These are phyloP conservation scores for Cheilosia vulpina DNA, from an alignment of 2,888 invertebrate species.

Conservation along the genomic window DNA sequence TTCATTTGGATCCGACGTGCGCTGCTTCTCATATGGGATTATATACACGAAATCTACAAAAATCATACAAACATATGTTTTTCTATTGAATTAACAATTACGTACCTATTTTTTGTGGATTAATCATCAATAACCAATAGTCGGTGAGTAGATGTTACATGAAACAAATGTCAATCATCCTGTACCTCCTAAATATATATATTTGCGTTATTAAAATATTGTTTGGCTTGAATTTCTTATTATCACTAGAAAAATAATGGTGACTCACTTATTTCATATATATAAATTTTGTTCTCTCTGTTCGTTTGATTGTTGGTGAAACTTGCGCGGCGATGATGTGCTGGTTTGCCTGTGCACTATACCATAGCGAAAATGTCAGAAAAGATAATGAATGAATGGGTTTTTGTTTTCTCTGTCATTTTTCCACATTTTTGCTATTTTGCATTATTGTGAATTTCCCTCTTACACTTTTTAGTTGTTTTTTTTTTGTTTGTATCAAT, in stretches of 20 bases:
- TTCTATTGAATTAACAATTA: slow-evolving; percentile 34
- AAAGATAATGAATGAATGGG: slow-evolving; percentile 68
- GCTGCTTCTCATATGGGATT: slow-evolving; percentile 54
- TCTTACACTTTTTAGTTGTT: not conserved
- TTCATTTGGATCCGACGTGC: slow-evolving; percentile 56
- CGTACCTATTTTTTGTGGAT: slow-evolving; percentile 56
- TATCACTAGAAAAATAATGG: slow-evolving; percentile 35
- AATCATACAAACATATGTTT: slow-evolving; percentile 66
- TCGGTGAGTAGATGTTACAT: slow-evolving; percentile 56
- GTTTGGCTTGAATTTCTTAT: slow-evolving; percentile 27
- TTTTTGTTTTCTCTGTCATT: slow-evolving; percentile 19
- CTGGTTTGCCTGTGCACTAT: slow-evolving; percentile 30
- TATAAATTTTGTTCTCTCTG: slow-evolving; percentile 8
- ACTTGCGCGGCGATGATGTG: slow-evolving; percentile 58
- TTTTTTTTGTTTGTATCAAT: not conserved
- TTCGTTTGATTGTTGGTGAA: slow-evolving; percentile 54
- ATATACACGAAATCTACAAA: slow-evolving; percentile 40
- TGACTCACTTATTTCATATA: slow-evolving; percentile 60
- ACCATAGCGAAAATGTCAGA: slow-evolving; percentile 64
- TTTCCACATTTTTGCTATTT: slow-evolving; percentile 19
- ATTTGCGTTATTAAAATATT: not conserved
- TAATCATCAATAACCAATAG: slow-evolving; percentile 64
- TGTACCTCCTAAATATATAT: too few relatives aligned
- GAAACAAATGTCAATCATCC: slow-evolving; percentile 7
- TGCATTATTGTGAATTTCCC: slow-evolving; percentile 20